Evolutionary conservation across 2,113 vertebrate species (phyloP).

Genomic region (Macrotus californicus): DNA sequence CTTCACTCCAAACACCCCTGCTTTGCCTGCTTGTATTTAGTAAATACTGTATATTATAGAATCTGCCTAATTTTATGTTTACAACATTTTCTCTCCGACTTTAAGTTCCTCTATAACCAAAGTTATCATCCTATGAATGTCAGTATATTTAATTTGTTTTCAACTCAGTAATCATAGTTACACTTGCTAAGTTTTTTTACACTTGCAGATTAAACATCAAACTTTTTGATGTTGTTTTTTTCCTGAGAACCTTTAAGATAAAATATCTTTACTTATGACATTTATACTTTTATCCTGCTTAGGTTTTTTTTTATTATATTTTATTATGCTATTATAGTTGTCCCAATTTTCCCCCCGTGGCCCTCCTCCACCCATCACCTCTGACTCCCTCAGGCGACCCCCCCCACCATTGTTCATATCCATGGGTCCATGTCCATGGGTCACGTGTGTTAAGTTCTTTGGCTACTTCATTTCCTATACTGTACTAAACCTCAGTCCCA

Average conservation of each 20-base stretch:
- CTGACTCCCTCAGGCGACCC: too few species aligned
- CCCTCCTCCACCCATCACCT: too few species aligned
- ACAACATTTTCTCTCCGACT: constrained; percentile 4
- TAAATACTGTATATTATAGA: neutral
- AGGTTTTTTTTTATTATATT: neutral
- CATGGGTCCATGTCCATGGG: too few species aligned
- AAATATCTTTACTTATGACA: neutral
- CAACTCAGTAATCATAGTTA: neutral
- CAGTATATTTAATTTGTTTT: neutral
- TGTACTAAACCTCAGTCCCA: too few species aligned
- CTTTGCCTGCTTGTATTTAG: neutral
- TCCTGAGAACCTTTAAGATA: neutral
- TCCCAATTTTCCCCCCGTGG: too few species aligned
- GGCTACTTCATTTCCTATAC: too few species aligned
- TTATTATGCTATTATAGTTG: too few species aligned
- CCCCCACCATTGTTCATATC: too few species aligned
- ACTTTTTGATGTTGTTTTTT: neutral
- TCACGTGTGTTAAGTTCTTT: too few species aligned
- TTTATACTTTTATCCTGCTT: neutral
- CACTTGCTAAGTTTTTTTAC: neutral
- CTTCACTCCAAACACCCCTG: neutral
- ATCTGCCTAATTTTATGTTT: neutral
- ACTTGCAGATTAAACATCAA: neutral
- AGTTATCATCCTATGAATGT: neutral
- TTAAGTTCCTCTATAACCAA: neutral